Conservation (phyloP, 2,888 invertebrate species). For the Dynastes tityus region DNA sequence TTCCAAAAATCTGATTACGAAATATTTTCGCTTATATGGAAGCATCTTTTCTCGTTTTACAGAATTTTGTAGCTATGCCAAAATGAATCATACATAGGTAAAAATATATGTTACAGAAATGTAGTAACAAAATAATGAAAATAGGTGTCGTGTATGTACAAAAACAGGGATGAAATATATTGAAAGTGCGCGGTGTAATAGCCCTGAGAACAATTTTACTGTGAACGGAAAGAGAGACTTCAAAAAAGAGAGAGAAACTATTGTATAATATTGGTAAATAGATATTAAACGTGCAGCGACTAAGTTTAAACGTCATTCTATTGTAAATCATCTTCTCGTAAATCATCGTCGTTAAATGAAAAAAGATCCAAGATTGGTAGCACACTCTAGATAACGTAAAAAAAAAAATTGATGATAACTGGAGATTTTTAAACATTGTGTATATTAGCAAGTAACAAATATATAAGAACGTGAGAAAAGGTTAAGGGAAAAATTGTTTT, state of each 20-base stretch:
- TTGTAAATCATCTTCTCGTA: slow-evolving; percentile 32
- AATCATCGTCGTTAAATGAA: slow-evolving; percentile 50
- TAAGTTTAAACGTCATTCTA: slow-evolving; percentile 43
- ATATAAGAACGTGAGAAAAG: slow-evolving; percentile 10
- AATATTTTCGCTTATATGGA: slow-evolving; percentile 41
- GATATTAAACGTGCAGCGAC: slow-evolving; percentile 58
- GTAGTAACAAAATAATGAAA: slow-evolving; percentile 65
- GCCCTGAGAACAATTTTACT: slow-evolving; percentile 59
- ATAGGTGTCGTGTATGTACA: slow-evolving; percentile 69
- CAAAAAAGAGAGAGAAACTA: slow-evolving; percentile 22
- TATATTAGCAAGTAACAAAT: slow-evolving; percentile 6
- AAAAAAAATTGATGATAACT: slow-evolving; percentile 37
- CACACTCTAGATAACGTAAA: slow-evolving; percentile 61
- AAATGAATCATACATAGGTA: slow-evolving; percentile 68
- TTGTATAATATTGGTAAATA: slow-evolving; percentile 31
- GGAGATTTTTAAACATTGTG: slow-evolving; percentile 31
- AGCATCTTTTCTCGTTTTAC: slow-evolving; percentile 52
- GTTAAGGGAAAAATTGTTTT: slow-evolving; percentile 21
- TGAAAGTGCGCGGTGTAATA: slow-evolving; percentile 65
- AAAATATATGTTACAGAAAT: slow-evolving; percentile 65
- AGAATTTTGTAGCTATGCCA: slow-evolving; percentile 68
- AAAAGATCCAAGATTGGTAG: slow-evolving; percentile 58
- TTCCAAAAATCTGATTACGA: slow-evolving; percentile 43
- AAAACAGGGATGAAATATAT: slow-evolving; percentile 54
- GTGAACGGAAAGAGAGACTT: slow-evolving; percentile 51